Evolutionary conservation across 2,888 invertebrate genomes (phyloP).

Genomic region (Clostera curtula): DNA sequence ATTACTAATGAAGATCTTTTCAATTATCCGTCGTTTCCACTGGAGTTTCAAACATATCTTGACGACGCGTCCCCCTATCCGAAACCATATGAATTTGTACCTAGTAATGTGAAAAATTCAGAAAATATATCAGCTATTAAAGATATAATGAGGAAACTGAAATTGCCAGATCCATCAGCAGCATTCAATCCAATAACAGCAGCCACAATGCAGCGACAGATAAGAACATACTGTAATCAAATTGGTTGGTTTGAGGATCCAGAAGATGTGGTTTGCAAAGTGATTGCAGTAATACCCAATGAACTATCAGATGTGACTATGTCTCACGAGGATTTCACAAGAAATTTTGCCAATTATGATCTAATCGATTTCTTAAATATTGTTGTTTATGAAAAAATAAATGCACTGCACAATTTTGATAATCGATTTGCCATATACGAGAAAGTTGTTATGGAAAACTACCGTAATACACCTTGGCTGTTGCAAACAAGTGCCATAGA

Average conservation of each 20-base stretch:
- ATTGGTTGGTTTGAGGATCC: conserved; percentile 65
- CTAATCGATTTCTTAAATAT: conserved; percentile 73
- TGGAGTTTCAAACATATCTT: conserved; percentile 76
- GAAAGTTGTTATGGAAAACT: conserved; percentile 65
- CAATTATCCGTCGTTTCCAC: conserved; percentile 78
- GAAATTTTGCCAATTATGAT: conserved; percentile 56
- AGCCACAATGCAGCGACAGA: conserved; percentile 54
- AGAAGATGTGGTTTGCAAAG: conserved; percentile 64
- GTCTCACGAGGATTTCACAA: conserved; percentile 44
- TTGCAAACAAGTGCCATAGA: conserved; percentile 50
- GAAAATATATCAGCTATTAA: conserved; percentile 67
- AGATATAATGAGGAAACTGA: conserved; percentile 67
- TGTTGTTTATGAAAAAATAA: conserved; percentile 71
- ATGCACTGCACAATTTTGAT: conserved; percentile 55
- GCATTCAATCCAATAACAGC: conserved; percentile 59
- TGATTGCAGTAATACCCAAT: conserved; percentile 56
- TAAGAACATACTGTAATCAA: conserved; percentile 66
- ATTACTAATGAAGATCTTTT: conserved; percentile 75
- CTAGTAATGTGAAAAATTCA: conserved; percentile 72
- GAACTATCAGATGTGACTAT: conserved; percentile 51
- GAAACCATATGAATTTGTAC: conserved; percentile 80
- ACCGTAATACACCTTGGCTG: conserved; percentile 75
- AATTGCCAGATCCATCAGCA: conserved; percentile 64
- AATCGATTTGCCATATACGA: conserved; percentile 74
- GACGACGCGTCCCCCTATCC: conserved; percentile 69